These are phyloP conservation scores for Physella acuta DNA, from an alignment of 1,140 invertebrate genomes.

Conservation along the genomic window DNA sequence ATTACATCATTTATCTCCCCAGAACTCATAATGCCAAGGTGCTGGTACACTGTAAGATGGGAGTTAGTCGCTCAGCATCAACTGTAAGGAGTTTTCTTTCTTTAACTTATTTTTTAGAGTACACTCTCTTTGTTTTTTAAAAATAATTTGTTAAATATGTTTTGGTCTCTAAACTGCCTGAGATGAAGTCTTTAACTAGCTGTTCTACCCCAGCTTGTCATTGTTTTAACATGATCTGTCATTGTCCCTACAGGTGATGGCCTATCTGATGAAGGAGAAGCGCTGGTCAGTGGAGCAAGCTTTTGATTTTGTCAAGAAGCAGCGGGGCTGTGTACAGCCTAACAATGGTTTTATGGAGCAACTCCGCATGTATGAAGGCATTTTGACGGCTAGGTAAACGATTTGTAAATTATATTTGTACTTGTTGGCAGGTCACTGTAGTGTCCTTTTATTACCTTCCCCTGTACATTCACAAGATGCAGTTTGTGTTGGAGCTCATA, in stretches of 20 bases:
- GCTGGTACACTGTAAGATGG: constrained; percentile 98
- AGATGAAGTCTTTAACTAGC: too few relatives aligned
- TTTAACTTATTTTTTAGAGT: too few relatives aligned
- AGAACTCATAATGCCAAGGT: constrained; percentile 86
- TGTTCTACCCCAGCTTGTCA: too few relatives aligned
- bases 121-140: too few relatives aligned
- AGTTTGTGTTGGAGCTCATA: too few relatives aligned
- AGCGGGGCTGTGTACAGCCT: constrained; percentile 90
- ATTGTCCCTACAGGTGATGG: constrained; percentile 67
- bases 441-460: too few relatives aligned
- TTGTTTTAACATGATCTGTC: too few relatives aligned
- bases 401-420: too few relatives aligned
- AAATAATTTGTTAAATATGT: too few relatives aligned
- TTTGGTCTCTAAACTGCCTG: too few relatives aligned
- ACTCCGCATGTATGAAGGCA: constrained; percentile 87
- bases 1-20: constrained; percentile 11
- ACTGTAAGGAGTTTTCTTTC: constrained; percentile 81
- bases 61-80: constrained; percentile 94
- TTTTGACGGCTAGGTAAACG: constrained; percentile 85
- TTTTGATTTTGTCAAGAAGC: constrained; percentile 84
- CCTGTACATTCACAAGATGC: too few relatives aligned
- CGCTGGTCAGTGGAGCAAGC: constrained; percentile 90
- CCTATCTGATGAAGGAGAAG: constrained; percentile 96
- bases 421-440: too few relatives aligned
- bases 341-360: constrained; percentile 93